Conservation (phyloP, 2,113 vertebrate species). For the Ardeotis arabs region DNA sequence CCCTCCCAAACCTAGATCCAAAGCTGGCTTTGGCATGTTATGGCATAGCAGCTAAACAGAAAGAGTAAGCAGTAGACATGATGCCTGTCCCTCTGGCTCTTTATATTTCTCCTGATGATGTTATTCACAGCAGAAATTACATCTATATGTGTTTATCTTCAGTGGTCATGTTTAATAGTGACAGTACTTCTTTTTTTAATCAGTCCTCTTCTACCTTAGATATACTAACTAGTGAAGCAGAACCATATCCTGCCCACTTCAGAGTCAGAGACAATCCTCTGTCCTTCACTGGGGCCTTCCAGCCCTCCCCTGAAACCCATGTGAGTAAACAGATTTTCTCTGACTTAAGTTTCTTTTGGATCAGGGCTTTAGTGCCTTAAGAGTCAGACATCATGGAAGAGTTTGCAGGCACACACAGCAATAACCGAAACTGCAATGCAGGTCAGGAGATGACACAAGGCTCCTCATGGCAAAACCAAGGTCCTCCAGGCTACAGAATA, state of each 20-base stretch:
- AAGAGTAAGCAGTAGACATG: neutral
- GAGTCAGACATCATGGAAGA: neutral
- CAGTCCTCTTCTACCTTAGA: neutral
- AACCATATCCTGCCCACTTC: neutral
- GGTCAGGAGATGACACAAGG: neutral
- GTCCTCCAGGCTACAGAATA: neutral
- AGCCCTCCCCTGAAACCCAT: neutral
- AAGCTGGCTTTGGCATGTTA: neutral
- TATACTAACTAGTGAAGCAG: neutral
- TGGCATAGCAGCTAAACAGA: neutral
- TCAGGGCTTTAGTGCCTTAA: neutral
- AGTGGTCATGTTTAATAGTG: neutral
- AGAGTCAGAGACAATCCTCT: neutral
- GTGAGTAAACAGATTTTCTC: neutral
- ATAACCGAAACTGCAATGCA: neutral
- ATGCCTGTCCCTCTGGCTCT: neutral
- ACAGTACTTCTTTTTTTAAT: neutral
- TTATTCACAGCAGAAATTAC: neutral
- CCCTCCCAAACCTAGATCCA: neutral
- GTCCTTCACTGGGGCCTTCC: neutral
- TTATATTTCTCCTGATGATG: neutral
- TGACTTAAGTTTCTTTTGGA: neutral
- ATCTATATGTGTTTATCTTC: neutral
- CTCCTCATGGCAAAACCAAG: neutral
- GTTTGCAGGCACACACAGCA: neutral